Evolutionary conservation across 1,140 invertebrate species (phyloP), one percentile per base, ranked within the genome.

Genomic region (Protaetia brevitarsis): DNA sequence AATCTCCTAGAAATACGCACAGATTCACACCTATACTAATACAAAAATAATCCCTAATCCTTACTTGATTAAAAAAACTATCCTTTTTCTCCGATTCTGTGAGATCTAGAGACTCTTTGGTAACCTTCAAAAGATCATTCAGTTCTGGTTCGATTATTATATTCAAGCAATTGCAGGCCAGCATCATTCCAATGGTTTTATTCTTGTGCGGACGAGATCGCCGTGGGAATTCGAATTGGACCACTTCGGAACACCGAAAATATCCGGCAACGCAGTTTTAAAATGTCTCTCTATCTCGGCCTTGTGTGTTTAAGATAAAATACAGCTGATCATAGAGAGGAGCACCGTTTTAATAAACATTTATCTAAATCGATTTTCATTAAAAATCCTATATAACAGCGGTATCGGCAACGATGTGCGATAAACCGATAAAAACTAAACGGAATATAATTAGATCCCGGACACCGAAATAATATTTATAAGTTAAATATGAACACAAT

Each of bases 111-210:
- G 41, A 2, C 7, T 51, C 41, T 10, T 8, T 5, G 64, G 74
- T 76, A 67, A 80, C 69, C 58, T 71, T 71, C 28, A 76, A 69
- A 62, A 81, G 71, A 69, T 81, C 77, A 66, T 67, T 72, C 27
- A 69, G 74, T 66, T 78, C 77, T 26, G 77, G 76, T 70, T 77
- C 79, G 59, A 84, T 81, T 37, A 78, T 76, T 21, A 84, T 78
- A 71, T 84, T 83, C 56, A 83, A 73, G 73, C 82, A 84, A 70
- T 82, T 81, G 67, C 82, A 84, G 36, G 78, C 72, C 41, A 79
- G 68, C 71, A 73, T 75, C 26, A 16, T 51, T 23, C 19, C n/a
- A 37, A 16, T 23, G 11, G 19, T 51, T 27, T 66, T 23, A 23
- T 21, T 26, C 36, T 51, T 65, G 19, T 1, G 41, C 6, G 2